Percentiles rank a stretch among this genome's conserved stretches.
Conservation (phyloP, 2,888 invertebrate genomes). For the Scaptomyza tumidula region DNA sequence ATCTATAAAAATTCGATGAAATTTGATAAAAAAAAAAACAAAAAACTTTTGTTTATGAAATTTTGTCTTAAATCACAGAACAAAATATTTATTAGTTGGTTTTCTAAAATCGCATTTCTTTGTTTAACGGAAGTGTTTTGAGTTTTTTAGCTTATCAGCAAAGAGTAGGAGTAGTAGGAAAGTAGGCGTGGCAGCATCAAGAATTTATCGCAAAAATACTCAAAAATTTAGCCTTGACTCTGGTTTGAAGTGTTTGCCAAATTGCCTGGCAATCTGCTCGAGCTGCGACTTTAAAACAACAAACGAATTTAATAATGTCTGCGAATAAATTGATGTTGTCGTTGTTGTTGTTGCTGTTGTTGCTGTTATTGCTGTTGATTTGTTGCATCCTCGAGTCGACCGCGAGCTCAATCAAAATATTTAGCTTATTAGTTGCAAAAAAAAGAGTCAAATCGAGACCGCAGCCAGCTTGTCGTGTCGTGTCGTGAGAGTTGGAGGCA, state of each 20-base stretch:
- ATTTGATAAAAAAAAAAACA: not conserved
- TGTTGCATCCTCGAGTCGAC: conserved; percentile 36
- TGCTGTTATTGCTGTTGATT: conserved; percentile 21
- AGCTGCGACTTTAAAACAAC: conserved; percentile 38
- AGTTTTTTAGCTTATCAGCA: conserved; percentile 43
- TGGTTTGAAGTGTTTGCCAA: conserved; percentile 53
- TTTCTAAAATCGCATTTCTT: not conserved
- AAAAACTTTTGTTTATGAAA: not conserved
- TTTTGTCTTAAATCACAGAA: not conserved
- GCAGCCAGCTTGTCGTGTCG: conserved; percentile 6
- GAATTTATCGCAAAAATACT: conserved; percentile 30
- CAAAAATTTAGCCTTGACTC: conserved; percentile 59
- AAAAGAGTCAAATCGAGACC: conserved; percentile 23
- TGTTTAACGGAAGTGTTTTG: conserved; percentile 13
- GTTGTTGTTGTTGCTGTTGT: conserved; percentile 5
- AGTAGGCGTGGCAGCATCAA: conserved; percentile 7
- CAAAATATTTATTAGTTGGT: not conserved
- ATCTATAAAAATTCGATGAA: not conserved
- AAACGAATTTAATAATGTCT: conserved; percentile 49
- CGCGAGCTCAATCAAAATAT: conserved; percentile 68
- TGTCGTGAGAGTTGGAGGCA: conserved; percentile 45
- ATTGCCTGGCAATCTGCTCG: conserved; percentile 66
- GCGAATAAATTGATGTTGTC: conserved; percentile 42
- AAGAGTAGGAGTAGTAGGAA: no score
- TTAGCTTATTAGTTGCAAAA: conserved; percentile 74